Evolutionary conservation across 2,113 vertebrate species (phyloP), one percentile per base, ranked within the genome.

Genomic region (Bagarius yarrelli): DNA sequence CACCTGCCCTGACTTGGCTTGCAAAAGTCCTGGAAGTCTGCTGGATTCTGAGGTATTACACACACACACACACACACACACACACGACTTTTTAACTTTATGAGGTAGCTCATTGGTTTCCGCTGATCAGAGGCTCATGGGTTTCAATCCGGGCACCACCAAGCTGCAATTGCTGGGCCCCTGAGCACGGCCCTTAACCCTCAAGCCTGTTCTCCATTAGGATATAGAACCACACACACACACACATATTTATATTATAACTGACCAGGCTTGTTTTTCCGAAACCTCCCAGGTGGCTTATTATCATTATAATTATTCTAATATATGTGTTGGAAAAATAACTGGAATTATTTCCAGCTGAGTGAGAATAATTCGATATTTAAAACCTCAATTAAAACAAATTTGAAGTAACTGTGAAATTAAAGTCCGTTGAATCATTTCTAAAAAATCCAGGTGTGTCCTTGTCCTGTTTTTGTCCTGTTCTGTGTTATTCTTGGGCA

Each of bases 1-100:
- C 91, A 96, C 95, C 21, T 98, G 97, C 84, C 96, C 97, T 40
- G 97, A 96, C 88, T 93, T 94, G 92, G 90, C 93, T 63, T 98
- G 97, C 88, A 89, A 91, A 81, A 93, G 91, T 71, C 91, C 87
- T 5, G 96, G 96, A 73, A 91, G 87, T 69, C 90, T 99, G 32
- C 91, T 94, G 81, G 96, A 98, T 89, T 90, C 94, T 23, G 97
- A 99, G 97, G 97, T 99, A 96, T 52, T 66, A 36, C 47, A 63
- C 16, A 21, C 8, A 23, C 11, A 21, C 52, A 52, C 30, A 59
- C 18, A 67, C 15, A 30, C 80, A 56, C 55, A 70, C 30, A 55
- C 57, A 60, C 25, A 80, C 59, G 66, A n/a, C 3, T n/a, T 75
- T 14, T 57, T 13, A 15, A 16, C 32, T 11, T 56, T 56, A 56